These are phyloP conservation scores for Sinocyclocheilus rhinocerous DNA, from an alignment of 2,113 vertebrate species.

Conservation along the genomic window DNA sequence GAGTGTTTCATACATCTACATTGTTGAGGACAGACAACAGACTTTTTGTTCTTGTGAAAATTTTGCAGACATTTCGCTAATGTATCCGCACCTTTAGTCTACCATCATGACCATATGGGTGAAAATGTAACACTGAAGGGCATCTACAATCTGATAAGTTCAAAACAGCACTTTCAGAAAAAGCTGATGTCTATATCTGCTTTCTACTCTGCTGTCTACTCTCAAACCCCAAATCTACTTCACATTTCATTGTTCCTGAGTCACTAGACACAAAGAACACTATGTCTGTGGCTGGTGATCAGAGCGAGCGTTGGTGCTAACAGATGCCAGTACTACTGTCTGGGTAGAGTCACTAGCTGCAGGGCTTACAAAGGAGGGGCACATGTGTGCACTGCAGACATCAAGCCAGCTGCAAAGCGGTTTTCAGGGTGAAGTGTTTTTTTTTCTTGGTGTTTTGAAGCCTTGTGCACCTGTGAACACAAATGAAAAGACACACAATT, in stretches of 20 bases:
- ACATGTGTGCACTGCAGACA: slow-evolving; percentile 10
- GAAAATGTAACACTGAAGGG: neutral
- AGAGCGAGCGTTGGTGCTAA: neutral
- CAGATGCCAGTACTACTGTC: slow-evolving; percentile 34
- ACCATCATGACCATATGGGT: neutral
- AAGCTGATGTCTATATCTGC: neutral
- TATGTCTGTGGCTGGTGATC: slow-evolving; percentile 24
- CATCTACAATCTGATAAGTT: neutral
- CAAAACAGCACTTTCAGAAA: neutral
- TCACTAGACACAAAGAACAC: slow-evolving; percentile 14
- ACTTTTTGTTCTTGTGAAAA: neutral
- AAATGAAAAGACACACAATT: slow-evolving; percentile 21
- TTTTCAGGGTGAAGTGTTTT: slow-evolving; percentile 9
- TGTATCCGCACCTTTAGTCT: neutral
- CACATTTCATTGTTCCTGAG: slow-evolving; percentile 1
- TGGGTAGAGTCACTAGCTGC: slow-evolving; percentile 34
- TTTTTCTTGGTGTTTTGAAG: slow-evolving; percentile 33
- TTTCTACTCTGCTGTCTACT: no score
- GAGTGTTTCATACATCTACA: neutral
- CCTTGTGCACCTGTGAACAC: slow-evolving; percentile 42
- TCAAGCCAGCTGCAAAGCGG: slow-evolving; percentile 36
- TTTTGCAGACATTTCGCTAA: neutral
- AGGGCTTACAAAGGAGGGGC: slow-evolving; percentile 11
- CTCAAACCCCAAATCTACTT: neutral
- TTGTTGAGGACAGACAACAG: neutral